Evolutionary conservation across 2,113 vertebrate genomes (phyloP).

Genomic region (Mustela lutreola): DNA sequence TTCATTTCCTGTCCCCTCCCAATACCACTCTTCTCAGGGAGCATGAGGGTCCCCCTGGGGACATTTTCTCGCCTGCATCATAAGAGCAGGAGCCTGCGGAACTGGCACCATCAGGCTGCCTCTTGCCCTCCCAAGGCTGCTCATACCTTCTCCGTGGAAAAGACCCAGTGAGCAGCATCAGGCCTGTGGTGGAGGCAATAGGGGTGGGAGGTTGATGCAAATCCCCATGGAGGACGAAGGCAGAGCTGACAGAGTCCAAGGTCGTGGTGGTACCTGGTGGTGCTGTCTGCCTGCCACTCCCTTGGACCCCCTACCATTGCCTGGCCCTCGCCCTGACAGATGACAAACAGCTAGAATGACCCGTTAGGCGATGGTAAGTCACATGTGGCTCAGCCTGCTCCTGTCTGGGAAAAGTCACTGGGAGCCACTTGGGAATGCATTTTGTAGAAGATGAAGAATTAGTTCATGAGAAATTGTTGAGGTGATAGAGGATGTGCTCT

Average conservation of each 20-base stretch:
- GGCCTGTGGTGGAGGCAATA: background rate
- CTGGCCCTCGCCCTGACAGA: no score
- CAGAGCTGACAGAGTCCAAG: background rate
- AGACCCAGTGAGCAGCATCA: background rate
- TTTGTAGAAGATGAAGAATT: no score
- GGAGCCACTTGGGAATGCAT: no score
- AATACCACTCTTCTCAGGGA: background rate
- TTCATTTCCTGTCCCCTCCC: background rate
- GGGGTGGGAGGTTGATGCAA: background rate
- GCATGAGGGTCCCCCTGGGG: accelerated
- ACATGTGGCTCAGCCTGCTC: no score
- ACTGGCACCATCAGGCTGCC: background rate
- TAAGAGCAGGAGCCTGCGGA: background rate
- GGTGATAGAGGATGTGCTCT: no score
- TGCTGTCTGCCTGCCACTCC: background rate
- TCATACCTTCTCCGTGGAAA: background rate
- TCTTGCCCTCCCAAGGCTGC: background rate
- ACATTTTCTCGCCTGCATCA: background rate
- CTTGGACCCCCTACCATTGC: no score
- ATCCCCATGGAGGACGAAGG: background rate
- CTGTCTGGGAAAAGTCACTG: no score
- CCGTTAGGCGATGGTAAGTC: no score
- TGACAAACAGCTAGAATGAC: no score
- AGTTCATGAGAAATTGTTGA: no score
- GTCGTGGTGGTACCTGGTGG: background rate